Evolutionary conservation across 2,888 invertebrate species (phyloP).

Genomic region (Macaria notata): DNA sequence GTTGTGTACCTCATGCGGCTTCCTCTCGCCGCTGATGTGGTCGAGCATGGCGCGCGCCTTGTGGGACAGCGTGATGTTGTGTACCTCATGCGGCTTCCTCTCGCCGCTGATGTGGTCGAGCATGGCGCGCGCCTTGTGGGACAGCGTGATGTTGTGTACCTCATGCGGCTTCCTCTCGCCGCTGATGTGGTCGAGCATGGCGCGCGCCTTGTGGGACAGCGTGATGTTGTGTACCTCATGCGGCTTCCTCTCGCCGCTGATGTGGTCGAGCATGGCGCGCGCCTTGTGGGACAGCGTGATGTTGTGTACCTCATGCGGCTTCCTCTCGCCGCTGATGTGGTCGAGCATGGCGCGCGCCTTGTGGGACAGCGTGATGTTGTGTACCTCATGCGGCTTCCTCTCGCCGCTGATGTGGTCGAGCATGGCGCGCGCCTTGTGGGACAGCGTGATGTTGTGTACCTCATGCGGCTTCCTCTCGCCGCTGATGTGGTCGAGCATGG

Average conservation of each 20-base stretch:
- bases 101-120: constrained; percentile 62
- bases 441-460: constrained; percentile 81
- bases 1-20: constrained; percentile 70
- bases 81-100: constrained; percentile 54
- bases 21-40: constrained; percentile 58
- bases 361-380: constrained; percentile 82
- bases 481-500: constrained; percentile 63
- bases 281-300: constrained; percentile 80
- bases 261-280: constrained; percentile 66
- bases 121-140: constrained; percentile 75
- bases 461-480: constrained; percentile 54
- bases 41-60: constrained; percentile 73
- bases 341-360: constrained; percentile 73
- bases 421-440: constrained; percentile 75
- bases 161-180: constrained; percentile 54
- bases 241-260: constrained; percentile 55
- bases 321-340: constrained; percentile 58
- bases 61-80: constrained; percentile 82
- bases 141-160: constrained; percentile 81
- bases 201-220: constrained; percentile 77
- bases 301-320: constrained; percentile 70
- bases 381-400: constrained; percentile 54
- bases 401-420: constrained; percentile 62
- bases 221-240: constrained; percentile 78
- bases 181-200: constrained; percentile 63